A percentile compares a stretch with the other conserved stretches of the same genome.
Conservation (phyloP, 2,888 invertebrate species). For the Dinocampus coccinellae region DNA sequence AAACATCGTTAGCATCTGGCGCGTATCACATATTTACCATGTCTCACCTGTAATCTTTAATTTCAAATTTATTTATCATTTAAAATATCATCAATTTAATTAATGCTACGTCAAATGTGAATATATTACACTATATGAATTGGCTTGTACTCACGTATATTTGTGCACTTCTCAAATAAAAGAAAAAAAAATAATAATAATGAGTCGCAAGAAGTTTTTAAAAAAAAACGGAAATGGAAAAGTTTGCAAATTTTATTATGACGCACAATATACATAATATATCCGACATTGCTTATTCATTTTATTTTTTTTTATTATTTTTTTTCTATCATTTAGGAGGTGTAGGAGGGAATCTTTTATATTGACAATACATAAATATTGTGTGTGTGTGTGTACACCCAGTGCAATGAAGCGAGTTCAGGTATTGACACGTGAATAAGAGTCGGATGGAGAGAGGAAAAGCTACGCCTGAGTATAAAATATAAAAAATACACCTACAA, state of each 20-base stretch:
- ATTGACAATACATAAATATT: slow-evolving; percentile 16
- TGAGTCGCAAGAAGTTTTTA: not conserved
- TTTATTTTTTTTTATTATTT: not conserved
- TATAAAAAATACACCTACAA: slow-evolving; percentile 25
- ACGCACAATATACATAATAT: not conserved
- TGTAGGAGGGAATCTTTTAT: not conserved
- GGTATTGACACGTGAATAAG: slow-evolving; percentile 53
- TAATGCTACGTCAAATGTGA: too few species aligned
- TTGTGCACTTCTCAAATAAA: not conserved
- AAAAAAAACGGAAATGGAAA: not conserved
- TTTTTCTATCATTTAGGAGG: not conserved
- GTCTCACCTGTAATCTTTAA: not conserved
- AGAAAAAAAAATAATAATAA: not conserved
- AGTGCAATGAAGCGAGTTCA: slow-evolving; percentile 38
- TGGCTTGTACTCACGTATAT: too few species aligned
- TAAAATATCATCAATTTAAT: too few species aligned
- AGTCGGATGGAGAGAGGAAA: slow-evolving; percentile 38
- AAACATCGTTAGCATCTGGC: not conserved
- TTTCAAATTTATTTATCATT: too few species aligned
- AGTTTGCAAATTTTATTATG: not conserved
- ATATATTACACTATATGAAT: too few species aligned
- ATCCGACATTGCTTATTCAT: not conserved
- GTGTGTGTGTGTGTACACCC: slow-evolving; percentile 30
- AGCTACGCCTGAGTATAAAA: slow-evolving; percentile 37
- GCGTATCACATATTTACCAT: not conserved